Evolutionary conservation across 1,140 invertebrate genomes (phyloP), one percentile per base, ranked within the genome.

Genomic region (Drosophila mauritiana): DNA sequence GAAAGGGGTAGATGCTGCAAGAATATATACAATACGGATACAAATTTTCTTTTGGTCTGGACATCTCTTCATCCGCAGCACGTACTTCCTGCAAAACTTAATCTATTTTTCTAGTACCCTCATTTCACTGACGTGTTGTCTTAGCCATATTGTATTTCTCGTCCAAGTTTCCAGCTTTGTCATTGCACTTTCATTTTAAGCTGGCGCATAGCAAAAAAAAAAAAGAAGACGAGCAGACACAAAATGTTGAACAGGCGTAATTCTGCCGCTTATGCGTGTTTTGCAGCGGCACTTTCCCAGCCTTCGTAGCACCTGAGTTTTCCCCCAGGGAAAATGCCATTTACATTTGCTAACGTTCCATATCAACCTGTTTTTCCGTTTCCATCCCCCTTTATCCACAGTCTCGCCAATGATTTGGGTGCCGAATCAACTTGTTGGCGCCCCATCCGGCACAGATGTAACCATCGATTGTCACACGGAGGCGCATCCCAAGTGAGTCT

Each of bases 381-480:
- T 62, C 45, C 22, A 39, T 17, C 52, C 48, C 46, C 68, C 52
- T 37, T 25, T 65, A 39, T 61, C 54, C 73, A 1, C 93, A 98
- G 97, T 98, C 93, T 96, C 96, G 6, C 97, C 97, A 22, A 97
- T 97, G 96, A 97, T 98, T 83, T 97, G 96, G 95, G 97, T 92
- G 54, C 97, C 96, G 65, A 98, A 98, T 94, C 97, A 98, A 93
- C 93, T 98, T 92, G 96, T 98, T 56, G 97, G 97, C 5, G 97
- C 97, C 34, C 97, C 97, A 53, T 94, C 95, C 42, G 97, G 96
- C 46, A 97, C 96, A 20, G 96, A 97, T 93, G 97, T 98, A 45
- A 98, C 97, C 6, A 95, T 98, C 85, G 97, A 98, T 92, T 98
- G 98, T 92, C 95, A 97, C 88, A 97, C 97, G 1, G 97, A 98